Conservation (phyloP, 2,888 invertebrate genomes). For the Drosophila birchii region DNA sequence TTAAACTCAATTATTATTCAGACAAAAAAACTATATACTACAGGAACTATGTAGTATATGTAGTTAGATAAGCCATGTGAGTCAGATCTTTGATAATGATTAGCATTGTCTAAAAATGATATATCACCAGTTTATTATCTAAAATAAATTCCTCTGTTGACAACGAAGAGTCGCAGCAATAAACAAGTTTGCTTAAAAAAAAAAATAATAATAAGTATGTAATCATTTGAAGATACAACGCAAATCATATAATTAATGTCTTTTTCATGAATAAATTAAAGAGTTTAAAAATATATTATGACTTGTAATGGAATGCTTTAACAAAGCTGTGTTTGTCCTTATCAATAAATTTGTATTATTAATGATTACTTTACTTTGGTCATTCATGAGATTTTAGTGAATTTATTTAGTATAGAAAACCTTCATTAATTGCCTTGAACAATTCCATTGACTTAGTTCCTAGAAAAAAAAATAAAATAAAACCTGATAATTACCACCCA, state of each 20-base stretch:
- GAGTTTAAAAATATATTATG: neutral
- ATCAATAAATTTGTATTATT: slow-evolving; percentile 5
- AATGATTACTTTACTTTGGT: neutral
- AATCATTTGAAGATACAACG: slow-evolving; percentile 3
- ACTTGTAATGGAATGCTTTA: neutral
- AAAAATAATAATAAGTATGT: slow-evolving; percentile 1
- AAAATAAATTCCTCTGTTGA: neutral
- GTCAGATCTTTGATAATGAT: neutral
- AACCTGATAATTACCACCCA: neutral
- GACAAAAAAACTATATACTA: neutral
- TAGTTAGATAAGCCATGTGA: neutral
- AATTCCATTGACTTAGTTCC: neutral
- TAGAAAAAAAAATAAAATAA: too few relatives aligned
- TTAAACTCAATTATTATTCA: neutral
- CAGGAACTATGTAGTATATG: neutral
- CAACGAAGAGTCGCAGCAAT: neutral
- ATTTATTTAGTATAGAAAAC: neutral
- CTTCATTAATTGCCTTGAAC: neutral
- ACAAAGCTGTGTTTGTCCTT: slow-evolving; percentile 1
- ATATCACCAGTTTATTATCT: slow-evolving; percentile 1
- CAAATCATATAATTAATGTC: slow-evolving; percentile 8
- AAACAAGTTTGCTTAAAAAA: slow-evolving; percentile 11
- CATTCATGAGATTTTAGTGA: neutral
- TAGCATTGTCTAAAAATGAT: neutral
- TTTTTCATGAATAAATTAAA: slow-evolving; percentile 10